Percentiles rank a stretch among this genome's conserved stretches.
Evolutionary conservation across 2,113 vertebrate species (phyloP).

Genomic region (Eulemur macaco): DNA sequence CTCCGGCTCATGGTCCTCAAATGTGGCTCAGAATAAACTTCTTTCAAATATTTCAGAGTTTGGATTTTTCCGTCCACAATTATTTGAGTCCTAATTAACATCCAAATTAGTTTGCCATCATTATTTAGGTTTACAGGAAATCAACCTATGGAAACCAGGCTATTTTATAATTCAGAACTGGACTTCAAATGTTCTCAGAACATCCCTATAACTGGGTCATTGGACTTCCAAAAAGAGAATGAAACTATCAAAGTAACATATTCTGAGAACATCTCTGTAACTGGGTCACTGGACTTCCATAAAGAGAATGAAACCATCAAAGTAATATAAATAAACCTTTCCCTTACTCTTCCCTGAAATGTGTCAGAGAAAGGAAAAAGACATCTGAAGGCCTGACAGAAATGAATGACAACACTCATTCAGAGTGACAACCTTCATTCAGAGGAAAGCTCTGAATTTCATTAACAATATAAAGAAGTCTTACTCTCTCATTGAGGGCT

Average conservation of each 20-base stretch:
- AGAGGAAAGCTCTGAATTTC: neutral
- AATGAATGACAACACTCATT: neutral
- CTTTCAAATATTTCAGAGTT: no score
- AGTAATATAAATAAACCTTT: conserved; percentile 21
- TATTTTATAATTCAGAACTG: neutral
- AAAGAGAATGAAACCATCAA: conserved; percentile 16
- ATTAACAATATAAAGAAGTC: conserved; percentile 21
- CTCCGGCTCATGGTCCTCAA: no score
- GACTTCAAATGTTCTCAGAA: neutral
- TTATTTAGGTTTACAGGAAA: neutral
- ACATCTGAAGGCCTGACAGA: neutral
- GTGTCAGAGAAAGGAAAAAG: conserved; percentile 33
- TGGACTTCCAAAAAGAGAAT: conserved; percentile 44
- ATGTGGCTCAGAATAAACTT: no score
- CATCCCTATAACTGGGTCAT: neutral
- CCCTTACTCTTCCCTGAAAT: neutral
- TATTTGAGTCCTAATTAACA: neutral
- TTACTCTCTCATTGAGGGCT: neutral
- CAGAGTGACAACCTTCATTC: neutral
- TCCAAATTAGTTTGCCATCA: neutral
- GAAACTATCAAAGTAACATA: neutral
- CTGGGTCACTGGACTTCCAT: conserved; percentile 46
- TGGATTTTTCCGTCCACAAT: no score
- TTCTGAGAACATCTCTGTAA: neutral
- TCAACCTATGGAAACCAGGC: neutral